phyloP scores from a whole-genome alignment of 2,888 invertebrate genomes.

The Phragmatobia fuliginosa region DNA sequence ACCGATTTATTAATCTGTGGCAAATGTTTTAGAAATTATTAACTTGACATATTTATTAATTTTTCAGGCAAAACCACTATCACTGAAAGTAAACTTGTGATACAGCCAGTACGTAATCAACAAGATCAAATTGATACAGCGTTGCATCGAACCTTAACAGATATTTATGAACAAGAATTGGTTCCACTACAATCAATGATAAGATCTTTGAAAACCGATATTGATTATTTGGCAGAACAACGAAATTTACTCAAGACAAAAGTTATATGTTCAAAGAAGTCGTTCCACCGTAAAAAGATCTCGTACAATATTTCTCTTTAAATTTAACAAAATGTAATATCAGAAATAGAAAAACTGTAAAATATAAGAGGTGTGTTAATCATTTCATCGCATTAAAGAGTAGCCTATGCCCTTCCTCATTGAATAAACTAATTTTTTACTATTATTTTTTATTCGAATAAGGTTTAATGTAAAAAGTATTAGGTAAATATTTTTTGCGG shows the following conservation, averaged over 20 bases:
- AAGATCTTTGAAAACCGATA: constrained; percentile 63
- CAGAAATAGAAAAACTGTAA: background rate
- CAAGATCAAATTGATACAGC: constrained; percentile 8
- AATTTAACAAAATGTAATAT: background rate
- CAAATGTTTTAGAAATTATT: background rate
- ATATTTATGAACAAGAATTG: constrained; percentile 67
- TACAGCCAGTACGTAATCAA: background rate
- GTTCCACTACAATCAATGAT: constrained; percentile 70
- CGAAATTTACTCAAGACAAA: constrained; percentile 58
- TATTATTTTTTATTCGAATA: too few species aligned
- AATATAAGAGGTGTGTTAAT: background rate
- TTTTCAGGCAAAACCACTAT: constrained; percentile 1
- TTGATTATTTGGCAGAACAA: constrained; percentile 61
- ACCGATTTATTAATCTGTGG: too few species aligned
- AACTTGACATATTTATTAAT: background rate
- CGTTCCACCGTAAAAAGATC: constrained; percentile 11
- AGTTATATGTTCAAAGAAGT: constrained; percentile 39
- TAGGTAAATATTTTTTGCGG: too few species aligned
- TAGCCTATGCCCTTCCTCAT: too few species aligned
- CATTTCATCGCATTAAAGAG: background rate
- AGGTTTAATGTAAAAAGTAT: too few species aligned
- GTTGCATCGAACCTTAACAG: constrained; percentile 19
- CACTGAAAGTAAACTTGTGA: background rate
- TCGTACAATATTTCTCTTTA: constrained; percentile 54
- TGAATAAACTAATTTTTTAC: too few species aligned